Conservation (phyloP, 1,140 invertebrate genomes). For the Drosophila dunni region DNA sequence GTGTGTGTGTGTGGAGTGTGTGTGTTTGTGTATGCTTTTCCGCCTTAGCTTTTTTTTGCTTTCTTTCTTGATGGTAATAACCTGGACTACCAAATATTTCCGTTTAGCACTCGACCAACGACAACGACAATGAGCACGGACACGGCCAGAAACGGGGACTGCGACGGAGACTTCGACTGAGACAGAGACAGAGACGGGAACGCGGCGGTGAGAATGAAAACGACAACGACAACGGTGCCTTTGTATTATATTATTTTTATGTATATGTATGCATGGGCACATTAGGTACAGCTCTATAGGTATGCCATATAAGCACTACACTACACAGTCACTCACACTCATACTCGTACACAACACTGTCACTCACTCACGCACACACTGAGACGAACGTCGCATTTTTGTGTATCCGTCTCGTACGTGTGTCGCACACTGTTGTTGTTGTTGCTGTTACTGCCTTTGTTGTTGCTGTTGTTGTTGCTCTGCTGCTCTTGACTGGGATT, state of each 20-base stretch:
- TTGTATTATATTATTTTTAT: constrained; percentile 73
- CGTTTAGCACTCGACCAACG: constrained; percentile 61
- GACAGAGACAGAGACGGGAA: constrained; percentile 38
- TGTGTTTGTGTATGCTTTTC: too few species aligned
- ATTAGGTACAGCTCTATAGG: constrained; percentile 74
- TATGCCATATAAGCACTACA: constrained; percentile 51
- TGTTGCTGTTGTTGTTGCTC: constrained; percentile 44
- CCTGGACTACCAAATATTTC: constrained; percentile 74
- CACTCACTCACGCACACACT: constrained; percentile 19
- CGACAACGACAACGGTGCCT: constrained; percentile 49
- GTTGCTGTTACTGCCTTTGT: constrained; percentile 53
- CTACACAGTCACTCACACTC: constrained; percentile 36
- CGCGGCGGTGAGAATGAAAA: constrained; percentile 23
- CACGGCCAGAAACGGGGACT: constrained; percentile 38
- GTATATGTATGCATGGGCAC: constrained; percentile 62
- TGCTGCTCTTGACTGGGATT: constrained; percentile 63
- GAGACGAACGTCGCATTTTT: constrained; percentile 55
- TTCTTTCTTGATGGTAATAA: constrained; percentile 27
- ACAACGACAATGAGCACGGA: constrained; percentile 39
- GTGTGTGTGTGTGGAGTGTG: neutral
- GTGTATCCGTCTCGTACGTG: constrained; percentile 71
- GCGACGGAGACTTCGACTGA: neutral
- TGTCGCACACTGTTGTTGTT: constrained; percentile 41
- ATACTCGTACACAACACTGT: constrained; percentile 14
- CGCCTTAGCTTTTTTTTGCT: neutral